phyloP scores from a whole-genome alignment of 2,113 vertebrate species.

The Mormoops blainvillei region DNA sequence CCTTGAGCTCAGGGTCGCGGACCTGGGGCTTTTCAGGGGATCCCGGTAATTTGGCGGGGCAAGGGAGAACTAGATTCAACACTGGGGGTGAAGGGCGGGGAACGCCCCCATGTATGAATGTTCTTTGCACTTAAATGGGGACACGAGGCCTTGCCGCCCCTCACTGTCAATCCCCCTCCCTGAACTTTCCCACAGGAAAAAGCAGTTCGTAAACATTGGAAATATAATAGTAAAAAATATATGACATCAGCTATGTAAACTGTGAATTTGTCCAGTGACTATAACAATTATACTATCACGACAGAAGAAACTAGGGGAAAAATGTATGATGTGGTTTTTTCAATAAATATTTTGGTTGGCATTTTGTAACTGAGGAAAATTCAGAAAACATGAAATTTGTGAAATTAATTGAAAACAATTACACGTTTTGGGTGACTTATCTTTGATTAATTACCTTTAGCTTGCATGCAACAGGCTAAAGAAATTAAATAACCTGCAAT shows the following conservation, averaged over 20 bases:
- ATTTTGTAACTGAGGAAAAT: background rate
- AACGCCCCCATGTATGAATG: background rate
- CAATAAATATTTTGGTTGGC: background rate
- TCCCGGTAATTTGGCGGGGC: background rate
- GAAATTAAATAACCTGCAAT: background rate
- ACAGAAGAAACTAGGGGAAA: background rate
- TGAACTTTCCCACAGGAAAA: background rate
- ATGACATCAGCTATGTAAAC: background rate
- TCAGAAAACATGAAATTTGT: background rate
- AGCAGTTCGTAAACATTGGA: background rate
- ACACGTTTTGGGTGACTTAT: background rate
- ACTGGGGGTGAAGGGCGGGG: background rate
- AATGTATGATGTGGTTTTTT: background rate
- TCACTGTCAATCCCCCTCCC: background rate
- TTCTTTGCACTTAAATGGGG: background rate
- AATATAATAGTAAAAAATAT: background rate
- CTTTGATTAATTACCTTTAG: background rate
- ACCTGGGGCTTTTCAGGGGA: background rate
- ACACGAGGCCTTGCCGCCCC: background rate
- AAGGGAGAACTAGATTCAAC: background rate
- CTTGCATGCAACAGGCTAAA: background rate
- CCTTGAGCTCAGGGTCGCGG: background rate
- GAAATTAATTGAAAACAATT: background rate
- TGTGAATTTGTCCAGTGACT: background rate
- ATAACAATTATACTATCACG: background rate